Base-by-base conservation (phyloP, 2,113 vertebrate genomes). In the Numenius arquata region DNA sequence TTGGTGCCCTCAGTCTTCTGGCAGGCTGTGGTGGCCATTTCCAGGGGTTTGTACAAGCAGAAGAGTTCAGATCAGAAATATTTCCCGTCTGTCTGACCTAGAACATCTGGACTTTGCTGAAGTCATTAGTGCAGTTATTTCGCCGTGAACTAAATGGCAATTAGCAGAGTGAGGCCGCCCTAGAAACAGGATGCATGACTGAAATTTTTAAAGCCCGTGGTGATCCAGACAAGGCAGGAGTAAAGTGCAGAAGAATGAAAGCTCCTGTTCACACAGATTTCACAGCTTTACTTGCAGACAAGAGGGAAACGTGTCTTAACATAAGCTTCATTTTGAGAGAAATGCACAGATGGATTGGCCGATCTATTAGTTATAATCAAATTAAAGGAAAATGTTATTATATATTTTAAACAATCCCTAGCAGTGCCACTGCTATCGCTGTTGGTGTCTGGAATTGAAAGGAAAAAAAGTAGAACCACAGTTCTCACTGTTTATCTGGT, bases 401-500 rank as follows among this genome's bases (percentile, higher is more conserved):
- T 19, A 13, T 47, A 68, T 78, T 96, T 87, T 48, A 89, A 95
- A 61, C 26, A 48, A 62, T 19, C 12, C 41, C 25, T 73, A 67
- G 21, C 47, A 65, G 32, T 71, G 27, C 29, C 36, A 58, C 76
- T 77, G 18, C 29, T 90, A 56, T 84, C 52, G 41, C 41, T 41
- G 5, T 66, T 92, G 75, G 15, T 62, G 59, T 40, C 65, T 66
- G 63, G n/a, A 68, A 89, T 85, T 47, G 16, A 21, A 23, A 93
- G 29, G 62, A 85, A 78, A 48, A 55, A 74, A 40, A 25, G 4
- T 48, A 52, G 91, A 88, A 3, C 16, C 58, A 15, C 6, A 73
- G 48, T 82, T 93, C 90, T 92, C 32, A 38, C n/a, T 95, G 16
- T 93, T 93, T 90, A 25, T 83, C 56, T 86, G n/a, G 32, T 83